Conservation (phyloP, 2,888 invertebrate genomes). For the Camponotus fellah region DNA sequence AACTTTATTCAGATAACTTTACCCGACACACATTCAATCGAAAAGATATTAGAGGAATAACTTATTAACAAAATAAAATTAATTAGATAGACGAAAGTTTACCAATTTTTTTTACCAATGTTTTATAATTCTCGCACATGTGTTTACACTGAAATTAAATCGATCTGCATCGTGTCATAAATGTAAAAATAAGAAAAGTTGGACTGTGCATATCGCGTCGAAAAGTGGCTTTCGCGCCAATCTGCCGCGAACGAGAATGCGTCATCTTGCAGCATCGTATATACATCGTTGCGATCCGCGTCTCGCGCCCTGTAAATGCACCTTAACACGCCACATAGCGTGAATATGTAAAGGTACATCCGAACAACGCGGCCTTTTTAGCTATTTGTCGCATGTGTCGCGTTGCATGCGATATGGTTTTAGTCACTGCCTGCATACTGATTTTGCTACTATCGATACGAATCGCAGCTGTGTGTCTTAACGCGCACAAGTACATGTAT, state of each 20-base stretch:
- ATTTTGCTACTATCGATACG: conserved; percentile 20
- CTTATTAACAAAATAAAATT: not conserved
- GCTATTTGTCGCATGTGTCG: conserved; percentile 38
- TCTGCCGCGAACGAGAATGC: not conserved
- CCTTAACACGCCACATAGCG: conserved; percentile 41
- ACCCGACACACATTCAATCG: not conserved
- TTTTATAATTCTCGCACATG: not conserved
- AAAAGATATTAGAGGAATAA: conserved; percentile 8
- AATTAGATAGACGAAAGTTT: not conserved
- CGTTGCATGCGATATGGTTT: conserved; percentile 27
- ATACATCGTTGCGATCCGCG: not conserved
- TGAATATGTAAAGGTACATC: conserved; percentile 40
- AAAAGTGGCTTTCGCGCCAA: conserved; percentile 6
- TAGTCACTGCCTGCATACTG: conserved; percentile 33
- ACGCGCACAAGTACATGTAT: not conserved
- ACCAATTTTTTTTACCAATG: not conserved
- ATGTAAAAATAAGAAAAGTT: not conserved
- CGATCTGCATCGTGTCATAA: not conserved
- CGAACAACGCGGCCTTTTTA: conserved; percentile 40
- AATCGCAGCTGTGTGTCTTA: conserved; percentile 32
- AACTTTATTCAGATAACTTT: not conserved
- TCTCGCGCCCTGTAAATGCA: conserved; percentile 24
- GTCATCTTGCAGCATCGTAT: conserved; percentile 2
- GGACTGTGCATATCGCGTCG: not conserved
- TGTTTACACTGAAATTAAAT: conserved; percentile 10